Evolutionary conservation across 2,113 vertebrate genomes (phyloP).

Genomic region (Myiopsitta monachus): DNA sequence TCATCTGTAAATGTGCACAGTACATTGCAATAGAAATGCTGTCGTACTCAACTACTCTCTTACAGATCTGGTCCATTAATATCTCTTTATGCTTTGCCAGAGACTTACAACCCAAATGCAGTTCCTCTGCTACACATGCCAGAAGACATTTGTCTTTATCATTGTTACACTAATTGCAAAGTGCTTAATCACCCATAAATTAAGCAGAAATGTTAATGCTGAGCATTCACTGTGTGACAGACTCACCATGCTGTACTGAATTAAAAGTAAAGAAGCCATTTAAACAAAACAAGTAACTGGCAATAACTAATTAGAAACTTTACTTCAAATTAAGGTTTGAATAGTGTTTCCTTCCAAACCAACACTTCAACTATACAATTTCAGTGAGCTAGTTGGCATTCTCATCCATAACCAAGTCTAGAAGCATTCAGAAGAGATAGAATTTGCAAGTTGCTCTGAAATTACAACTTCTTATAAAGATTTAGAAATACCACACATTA

Average conservation of each 20-base stretch:
- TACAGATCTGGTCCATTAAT: not conserved
- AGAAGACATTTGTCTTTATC: not conserved
- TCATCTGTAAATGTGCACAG: not conserved
- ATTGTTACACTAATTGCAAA: not conserved
- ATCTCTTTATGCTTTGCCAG: not conserved
- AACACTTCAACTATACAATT: not conserved
- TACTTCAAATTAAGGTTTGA: not conserved
- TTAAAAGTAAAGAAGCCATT: not conserved
- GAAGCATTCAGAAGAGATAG: not conserved
- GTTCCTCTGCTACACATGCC: not conserved
- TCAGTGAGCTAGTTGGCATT: not conserved
- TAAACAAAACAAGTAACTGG: not conserved
- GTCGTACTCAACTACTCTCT: not conserved
- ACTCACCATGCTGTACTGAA: accelerated
- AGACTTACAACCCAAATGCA: not conserved
- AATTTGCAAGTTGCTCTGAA: not conserved
- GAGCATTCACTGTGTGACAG: not conserved
- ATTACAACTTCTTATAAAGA: not conserved
- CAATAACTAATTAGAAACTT: not conserved
- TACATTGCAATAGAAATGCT: not conserved
- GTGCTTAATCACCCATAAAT: not conserved
- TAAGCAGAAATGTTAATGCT: not conserved
- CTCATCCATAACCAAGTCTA: not conserved
- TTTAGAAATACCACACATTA: not conserved
- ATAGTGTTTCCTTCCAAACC: not conserved